Percentiles rank a stretch among this genome's conserved stretches.
phyloP scores from a whole-genome alignment of 2,888 invertebrate genomes.

The Erannis defoliaria region DNA sequence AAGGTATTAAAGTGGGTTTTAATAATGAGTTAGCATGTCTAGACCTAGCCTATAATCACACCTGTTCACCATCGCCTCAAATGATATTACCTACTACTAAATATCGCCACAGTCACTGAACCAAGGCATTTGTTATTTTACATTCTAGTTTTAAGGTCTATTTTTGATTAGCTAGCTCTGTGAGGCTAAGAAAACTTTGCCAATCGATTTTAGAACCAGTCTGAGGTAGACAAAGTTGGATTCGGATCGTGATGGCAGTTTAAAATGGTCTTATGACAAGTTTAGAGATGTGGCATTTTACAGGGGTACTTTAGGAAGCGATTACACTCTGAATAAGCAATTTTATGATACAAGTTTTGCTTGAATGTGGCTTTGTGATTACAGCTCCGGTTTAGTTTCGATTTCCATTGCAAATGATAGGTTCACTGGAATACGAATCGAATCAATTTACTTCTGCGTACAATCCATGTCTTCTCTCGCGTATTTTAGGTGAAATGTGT shows the following conservation, averaged over 20 bases:
- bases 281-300: slow-evolving; percentile 20
- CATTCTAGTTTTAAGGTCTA: background rate
- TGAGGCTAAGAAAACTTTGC: background rate
- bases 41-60: slow-evolving; percentile 57
- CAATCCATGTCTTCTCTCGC: background rate
- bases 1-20: slow-evolving; percentile 65
- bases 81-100: slow-evolving; percentile 39
- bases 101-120: slow-evolving; percentile 15
- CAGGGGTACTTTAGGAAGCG: slow-evolving; percentile 18
- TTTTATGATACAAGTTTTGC: slow-evolving; percentile 26
- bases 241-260: slow-evolving; percentile 7
- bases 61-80: slow-evolving; percentile 41
- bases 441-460: background rate
- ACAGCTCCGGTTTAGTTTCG: slow-evolving; percentile 13
- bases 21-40: slow-evolving; percentile 80
- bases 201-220: slow-evolving; percentile 10
- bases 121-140: background rate
- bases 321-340: slow-evolving; percentile 34
- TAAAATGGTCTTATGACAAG: slow-evolving; percentile 16
- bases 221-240: background rate
- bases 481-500: no score
- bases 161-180: background rate
- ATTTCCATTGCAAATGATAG: slow-evolving; percentile 21
- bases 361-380: slow-evolving; percentile 15
- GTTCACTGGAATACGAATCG: slow-evolving; percentile 6